Base-by-base conservation (phyloP, 2,113 vertebrate genomes). In the Sapajus apella region DNA sequence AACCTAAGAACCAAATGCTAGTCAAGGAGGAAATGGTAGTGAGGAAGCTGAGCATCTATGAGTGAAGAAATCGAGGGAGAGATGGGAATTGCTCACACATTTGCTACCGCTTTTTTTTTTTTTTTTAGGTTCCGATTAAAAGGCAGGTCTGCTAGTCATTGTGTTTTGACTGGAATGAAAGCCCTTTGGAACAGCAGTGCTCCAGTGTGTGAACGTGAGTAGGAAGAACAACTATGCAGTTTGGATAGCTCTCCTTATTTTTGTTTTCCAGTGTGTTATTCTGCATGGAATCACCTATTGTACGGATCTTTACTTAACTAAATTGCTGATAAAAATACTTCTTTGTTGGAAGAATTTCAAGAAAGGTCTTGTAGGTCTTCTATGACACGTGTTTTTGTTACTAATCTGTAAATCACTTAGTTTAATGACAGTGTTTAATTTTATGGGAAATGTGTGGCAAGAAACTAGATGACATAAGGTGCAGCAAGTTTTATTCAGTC, bases 51-150 rank as follows among this genome's bases (percentile, higher is more conserved):
- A 94, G 27, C 76, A 21, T 37, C 66, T 35, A 3, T n/a, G n/a
- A 64, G 8, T 50, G 47, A 58, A 35, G 43, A 73, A 61, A 66
- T 4, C 56, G 50, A 72, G 61, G 47, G 37, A 5, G 25, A 61
- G 27, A 43, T 40, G 40, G 30, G 70, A 88, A 68, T 81, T 18
- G 4, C 55, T 90, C 18, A 55, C 27, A 5, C 35, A 61, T 52
- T 68, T 35, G 40, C 52, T 50, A 7, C 4, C 6, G 0, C 25
- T 64, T 64, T 80, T 84, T 80, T n/a, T 40, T 64, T 40, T 40
- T 40, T 70, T 13, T 30, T 84, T 47, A 97, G 97, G 92, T 97
- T 93, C 79, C 94, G 25, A 7, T 77, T 97, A 85, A 84, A 87
- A 76, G 96, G 93, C 75, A 92, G 1, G 58, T 90, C 91, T 90